Percentiles rank a stretch among this genome's conserved stretches.
Evolutionary conservation across 2,888 invertebrate genomes (phyloP).

Genomic region (Drosophila nr. fundita): DNA sequence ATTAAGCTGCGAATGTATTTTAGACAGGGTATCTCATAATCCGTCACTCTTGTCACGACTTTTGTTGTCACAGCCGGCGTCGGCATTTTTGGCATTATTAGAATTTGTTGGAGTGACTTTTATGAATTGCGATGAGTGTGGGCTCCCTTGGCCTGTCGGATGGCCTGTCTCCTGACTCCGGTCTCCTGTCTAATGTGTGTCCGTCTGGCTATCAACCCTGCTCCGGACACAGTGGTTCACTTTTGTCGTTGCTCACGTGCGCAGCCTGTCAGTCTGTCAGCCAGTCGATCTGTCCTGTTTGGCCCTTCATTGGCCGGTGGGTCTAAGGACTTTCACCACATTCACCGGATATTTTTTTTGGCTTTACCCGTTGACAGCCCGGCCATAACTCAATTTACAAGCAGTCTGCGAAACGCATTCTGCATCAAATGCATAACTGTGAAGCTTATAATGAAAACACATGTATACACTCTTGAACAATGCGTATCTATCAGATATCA

Average conservation of each 20-base stretch:
- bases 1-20: background rate
- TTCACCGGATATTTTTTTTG: slow-evolving; percentile 8
- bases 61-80: slow-evolving; percentile 31
- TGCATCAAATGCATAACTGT: slow-evolving; percentile 11
- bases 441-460: slow-evolving; percentile 4
- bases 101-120: slow-evolving; percentile 51
- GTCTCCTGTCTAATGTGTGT: slow-evolving; percentile 10
- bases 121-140: slow-evolving; percentile 41
- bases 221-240: slow-evolving; percentile 20
- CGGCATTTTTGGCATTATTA: slow-evolving; percentile 65
- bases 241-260: slow-evolving; percentile 39
- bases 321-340: slow-evolving; percentile 20
- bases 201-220: slow-evolving; percentile 45
- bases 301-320: slow-evolving; percentile 11
- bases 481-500: slow-evolving; percentile 1
- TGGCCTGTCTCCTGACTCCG: slow-evolving; percentile 20
- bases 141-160: slow-evolving; percentile 10
- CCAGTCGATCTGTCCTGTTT: slow-evolving; percentile 8
- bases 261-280: slow-evolving; percentile 12
- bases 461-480: background rate
- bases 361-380: slow-evolving; percentile 21
- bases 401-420: slow-evolving; percentile 25
- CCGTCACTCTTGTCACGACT: background rate
- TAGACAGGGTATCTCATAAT: background rate
- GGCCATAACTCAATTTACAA: slow-evolving; percentile 57